Conservation (phyloP, 1,140 invertebrate genomes). For the Magallana angulata region DNA sequence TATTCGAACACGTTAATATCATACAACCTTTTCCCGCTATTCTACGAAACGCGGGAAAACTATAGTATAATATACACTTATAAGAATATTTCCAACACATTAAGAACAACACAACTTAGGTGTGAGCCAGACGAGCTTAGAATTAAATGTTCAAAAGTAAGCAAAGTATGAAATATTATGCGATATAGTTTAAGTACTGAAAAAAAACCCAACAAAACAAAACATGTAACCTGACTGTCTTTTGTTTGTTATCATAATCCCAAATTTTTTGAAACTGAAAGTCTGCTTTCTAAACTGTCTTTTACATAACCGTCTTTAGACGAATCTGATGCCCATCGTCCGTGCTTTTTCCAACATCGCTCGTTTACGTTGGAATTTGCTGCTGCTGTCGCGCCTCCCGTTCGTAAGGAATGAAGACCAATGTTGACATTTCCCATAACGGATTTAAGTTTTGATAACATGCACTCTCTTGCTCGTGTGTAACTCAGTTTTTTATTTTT, state of each 20-base stretch:
- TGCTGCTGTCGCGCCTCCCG: constrained; percentile 43
- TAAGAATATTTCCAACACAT: no score
- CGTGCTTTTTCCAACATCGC: constrained; percentile 38
- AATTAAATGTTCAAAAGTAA: no score
- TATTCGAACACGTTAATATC: no score
- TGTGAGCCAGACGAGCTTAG: no score
- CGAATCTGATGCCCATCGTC: not conserved
- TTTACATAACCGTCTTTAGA: constrained; percentile 17
- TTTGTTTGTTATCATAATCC: not conserved
- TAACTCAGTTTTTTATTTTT: constrained; percentile 53
- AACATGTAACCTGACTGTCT: no score
- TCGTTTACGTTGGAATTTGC: constrained; percentile 40
- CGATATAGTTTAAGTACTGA: not conserved
- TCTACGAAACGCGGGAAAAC: no score
- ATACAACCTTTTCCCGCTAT: no score
- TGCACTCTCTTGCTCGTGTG: constrained; percentile 8
- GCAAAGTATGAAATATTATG: no score
- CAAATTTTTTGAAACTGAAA: not conserved
- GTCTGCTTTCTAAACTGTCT: not conserved
- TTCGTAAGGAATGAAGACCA: constrained; percentile 44
- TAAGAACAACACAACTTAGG: no score
- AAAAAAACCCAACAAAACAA: no score
- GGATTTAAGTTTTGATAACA: constrained; percentile 14
- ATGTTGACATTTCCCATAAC: constrained; percentile 7
- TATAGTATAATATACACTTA: no score